These are phyloP conservation scores for Stegastes partitus DNA, from an alignment of 2,113 vertebrate genomes.

Conservation along the genomic window DNA sequence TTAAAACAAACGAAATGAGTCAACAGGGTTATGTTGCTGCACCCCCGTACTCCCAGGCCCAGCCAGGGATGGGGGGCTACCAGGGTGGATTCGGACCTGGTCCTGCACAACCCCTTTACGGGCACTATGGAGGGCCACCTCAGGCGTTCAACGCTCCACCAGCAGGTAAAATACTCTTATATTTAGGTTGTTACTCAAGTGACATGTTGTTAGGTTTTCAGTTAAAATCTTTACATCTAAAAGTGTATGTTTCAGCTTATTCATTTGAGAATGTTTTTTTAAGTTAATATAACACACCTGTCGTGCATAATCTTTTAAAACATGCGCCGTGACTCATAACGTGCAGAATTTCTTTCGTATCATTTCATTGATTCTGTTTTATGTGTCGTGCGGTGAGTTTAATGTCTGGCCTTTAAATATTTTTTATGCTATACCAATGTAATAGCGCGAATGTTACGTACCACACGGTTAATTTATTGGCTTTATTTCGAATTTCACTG, in stretches of 20 bases:
- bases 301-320: not conserved
- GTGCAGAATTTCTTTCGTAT: constrained; percentile 4
- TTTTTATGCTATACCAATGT: not conserved
- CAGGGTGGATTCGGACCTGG: constrained; percentile 85
- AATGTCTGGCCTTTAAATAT: not conserved
- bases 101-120: constrained; percentile 85
- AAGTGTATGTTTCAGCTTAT: not conserved
- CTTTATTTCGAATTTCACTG: constrained; percentile 6
- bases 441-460: not conserved
- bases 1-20: constrained; percentile 87
- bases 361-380: not conserved
- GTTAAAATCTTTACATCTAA: constrained; percentile 14
- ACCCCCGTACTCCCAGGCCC: constrained; percentile 93
- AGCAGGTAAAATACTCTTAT: constrained; percentile 82
- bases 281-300: too few species aligned
- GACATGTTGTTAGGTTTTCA: not conserved
- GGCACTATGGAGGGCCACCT: constrained; percentile 87
- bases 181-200: not conserved
- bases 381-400: not conserved
- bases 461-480: not conserved
- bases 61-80: constrained; percentile 91
- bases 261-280: not conserved
- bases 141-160: constrained; percentile 81
- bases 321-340: not conserved
- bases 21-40: constrained; percentile 95